A percentile compares a stretch with the other conserved stretches of the same genome.
Evolutionary conservation across 2,113 vertebrate genomes (phyloP).

Genomic region (Ellobius talpinus): DNA sequence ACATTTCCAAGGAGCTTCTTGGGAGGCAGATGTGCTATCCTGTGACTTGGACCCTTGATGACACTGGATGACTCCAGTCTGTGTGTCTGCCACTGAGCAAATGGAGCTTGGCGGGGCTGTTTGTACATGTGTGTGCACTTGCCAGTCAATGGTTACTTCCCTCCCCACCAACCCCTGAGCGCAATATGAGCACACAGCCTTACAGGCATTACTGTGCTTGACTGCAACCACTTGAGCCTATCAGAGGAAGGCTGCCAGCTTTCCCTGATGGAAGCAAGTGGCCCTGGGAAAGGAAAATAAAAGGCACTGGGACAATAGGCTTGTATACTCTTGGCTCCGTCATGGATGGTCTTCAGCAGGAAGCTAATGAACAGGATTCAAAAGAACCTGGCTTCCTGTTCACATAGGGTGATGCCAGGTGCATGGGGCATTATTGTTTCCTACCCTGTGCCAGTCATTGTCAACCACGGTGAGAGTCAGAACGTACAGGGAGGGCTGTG

Average conservation of each 20-base stretch:
- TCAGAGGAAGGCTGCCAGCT: constrained; percentile 49
- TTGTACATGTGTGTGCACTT: not conserved
- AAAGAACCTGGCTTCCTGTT: constrained; percentile 76
- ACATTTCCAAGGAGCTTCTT: not conserved
- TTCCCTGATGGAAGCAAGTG: constrained; percentile 62
- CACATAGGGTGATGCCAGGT: constrained; percentile 60
- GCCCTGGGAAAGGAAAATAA: constrained; percentile 51
- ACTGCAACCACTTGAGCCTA: not conserved
- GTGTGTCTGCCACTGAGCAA: constrained; percentile 47
- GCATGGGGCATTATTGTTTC: constrained; percentile 54
- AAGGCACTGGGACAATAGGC: constrained; percentile 70
- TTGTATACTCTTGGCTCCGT: constrained; percentile 66
- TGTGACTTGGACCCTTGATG: not conserved
- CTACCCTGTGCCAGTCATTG: constrained; percentile 74
- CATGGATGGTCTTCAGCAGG: constrained; percentile 73
- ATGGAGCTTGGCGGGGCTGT: constrained; percentile 11
- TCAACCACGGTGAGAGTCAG: constrained; percentile 63
- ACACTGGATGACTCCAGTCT: constrained; percentile 3
- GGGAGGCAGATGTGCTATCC: not conserved
- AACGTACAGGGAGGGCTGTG: constrained; percentile 63
- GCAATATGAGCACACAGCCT: constrained; percentile 64
- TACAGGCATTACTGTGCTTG: constrained; percentile 1
- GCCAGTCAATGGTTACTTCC: constrained; percentile 45
- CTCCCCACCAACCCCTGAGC: constrained; percentile 46
- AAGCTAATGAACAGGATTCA: constrained; percentile 72